Conservation (phyloP, 2,797 vertebrate species). For the Novumbra hubbsi region DNA sequence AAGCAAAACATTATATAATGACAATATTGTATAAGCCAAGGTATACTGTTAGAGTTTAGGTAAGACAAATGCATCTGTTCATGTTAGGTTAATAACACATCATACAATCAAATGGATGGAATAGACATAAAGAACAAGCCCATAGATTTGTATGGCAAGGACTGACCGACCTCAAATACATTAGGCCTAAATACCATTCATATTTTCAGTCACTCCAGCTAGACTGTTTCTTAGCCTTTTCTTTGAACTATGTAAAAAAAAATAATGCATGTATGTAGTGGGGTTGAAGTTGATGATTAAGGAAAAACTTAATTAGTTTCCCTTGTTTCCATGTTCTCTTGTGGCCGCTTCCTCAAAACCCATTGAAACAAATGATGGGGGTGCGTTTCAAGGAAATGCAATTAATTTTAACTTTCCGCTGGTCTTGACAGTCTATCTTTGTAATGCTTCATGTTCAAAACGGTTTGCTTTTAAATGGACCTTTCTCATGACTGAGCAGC, state of each 20-base stretch:
- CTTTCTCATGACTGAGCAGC: conserved; percentile 27
- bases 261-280: background rate
- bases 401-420: too few species aligned
- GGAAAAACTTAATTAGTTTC: background rate
- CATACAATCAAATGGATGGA: conserved; percentile 42
- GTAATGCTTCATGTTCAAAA: background rate
- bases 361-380: too few species aligned
- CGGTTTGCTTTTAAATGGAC: conserved; percentile 21
- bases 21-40: conserved; percentile 55
- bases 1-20: conserved; percentile 41
- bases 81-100: conserved; percentile 54
- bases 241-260: conserved; percentile 21
- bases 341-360: conserved; percentile 14
- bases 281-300: background rate
- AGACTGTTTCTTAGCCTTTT: conserved; percentile 17
- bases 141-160: conserved; percentile 20
- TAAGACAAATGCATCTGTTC: conserved; percentile 57
- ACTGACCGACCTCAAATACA: conserved; percentile 28
- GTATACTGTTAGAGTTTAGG: conserved; percentile 43
- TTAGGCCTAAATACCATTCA: conserved; percentile 36
- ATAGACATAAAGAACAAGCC: conserved; percentile 37
- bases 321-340: background rate
- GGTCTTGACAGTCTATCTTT: background rate
- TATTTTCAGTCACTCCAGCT: conserved; percentile 38
- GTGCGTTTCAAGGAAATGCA: too few species aligned